Evolutionary conservation across 2,888 invertebrate species (phyloP).

Genomic region (Galerucella pusilla): DNA sequence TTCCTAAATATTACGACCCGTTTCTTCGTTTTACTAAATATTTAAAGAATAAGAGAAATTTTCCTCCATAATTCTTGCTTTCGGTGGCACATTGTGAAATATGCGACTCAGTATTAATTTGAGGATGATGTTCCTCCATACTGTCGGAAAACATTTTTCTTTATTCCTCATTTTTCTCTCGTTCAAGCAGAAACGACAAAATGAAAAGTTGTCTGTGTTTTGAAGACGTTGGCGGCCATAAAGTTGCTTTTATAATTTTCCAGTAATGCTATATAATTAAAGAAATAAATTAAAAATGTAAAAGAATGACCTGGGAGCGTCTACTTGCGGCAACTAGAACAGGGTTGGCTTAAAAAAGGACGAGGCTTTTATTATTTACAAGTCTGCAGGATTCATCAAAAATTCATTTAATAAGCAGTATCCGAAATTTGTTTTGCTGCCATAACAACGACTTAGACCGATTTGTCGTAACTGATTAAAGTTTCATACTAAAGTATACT

Average conservation of each 20-base stretch:
- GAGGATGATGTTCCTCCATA: conserved; percentile 22
- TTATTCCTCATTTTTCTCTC: conserved; percentile 33
- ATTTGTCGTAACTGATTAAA: too few species aligned
- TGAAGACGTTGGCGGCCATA: conserved; percentile 33
- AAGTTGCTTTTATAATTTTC: conserved; percentile 38
- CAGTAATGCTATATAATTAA: conserved; percentile 41
- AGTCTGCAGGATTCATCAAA: neutral
- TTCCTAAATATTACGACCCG: conserved; percentile 10
- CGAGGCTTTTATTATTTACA: neutral
- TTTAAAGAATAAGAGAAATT: conserved; percentile 25
- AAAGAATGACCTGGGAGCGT: conserved; percentile 25
- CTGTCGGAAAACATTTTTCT: conserved; percentile 31
- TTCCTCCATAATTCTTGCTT: conserved; percentile 17
- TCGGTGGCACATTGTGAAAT: conserved; percentile 27
- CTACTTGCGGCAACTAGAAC: conserved; percentile 20
- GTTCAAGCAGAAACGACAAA: conserved; percentile 34
- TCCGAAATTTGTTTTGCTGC: too few species aligned
- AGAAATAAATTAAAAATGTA: conserved; percentile 35
- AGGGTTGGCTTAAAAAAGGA: neutral
- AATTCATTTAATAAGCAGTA: neutral
- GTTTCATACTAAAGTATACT: too few species aligned
- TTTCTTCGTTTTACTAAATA: conserved; percentile 6
- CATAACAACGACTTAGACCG: too few species aligned
- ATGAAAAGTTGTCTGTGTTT: conserved; percentile 39
- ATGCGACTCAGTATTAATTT: conserved; percentile 32